Base-by-base conservation (phyloP, 2,113 vertebrate species). In the Catharus minimus region DNA sequence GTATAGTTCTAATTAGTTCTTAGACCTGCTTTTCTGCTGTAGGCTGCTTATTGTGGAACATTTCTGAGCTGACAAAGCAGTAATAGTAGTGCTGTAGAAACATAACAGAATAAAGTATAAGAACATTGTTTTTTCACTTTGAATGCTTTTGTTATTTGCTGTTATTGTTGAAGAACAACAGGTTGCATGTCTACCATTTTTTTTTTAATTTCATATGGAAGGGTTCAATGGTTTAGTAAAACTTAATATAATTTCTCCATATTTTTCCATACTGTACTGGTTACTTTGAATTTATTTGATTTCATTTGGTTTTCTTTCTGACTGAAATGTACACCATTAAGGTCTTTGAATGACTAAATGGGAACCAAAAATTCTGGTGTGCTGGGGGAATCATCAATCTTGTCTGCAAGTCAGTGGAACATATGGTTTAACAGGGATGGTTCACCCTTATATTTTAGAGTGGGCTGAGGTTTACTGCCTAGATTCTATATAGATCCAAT, bases 1-100 rank as follows among this genome's bases (percentile, higher is more conserved):
- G 96, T 96, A 97, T 96, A 92, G 94, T 97, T 96, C 75, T 92
- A 52, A 67, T 67, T 82, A 88, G 69, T 82, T 95, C 89, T 94
- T 85, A 92, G 91, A 94, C 66, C 46, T 94, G 78, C 85, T 72
- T 92, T 78, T 73, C 88, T 94, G 52, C 75, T 88, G 1, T 88
- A 92, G 92, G 53, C 85, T 91, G 84, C 85, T 90, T 94, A 61
- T 36, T 91, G 27, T 86, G 55, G 39, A 81, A 69, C 20, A 11
- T 38, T 56, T 83, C 44, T 68, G 61, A 53, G n/a, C 55, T 91
- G 73, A 66, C 58, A 88, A 71, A 86, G 41, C 76, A 71, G 20
- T 94, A 65, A 27, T 65, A 91, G 58, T 76, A 76, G 32, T 72
- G 81, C 53, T 11, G 11, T 78, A 91, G 71, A 91, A 90, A 50